These are phyloP conservation scores for Phaenicophaeus curvirostris DNA, from an alignment of 2,797 vertebrate species.

Conservation along the genomic window DNA sequence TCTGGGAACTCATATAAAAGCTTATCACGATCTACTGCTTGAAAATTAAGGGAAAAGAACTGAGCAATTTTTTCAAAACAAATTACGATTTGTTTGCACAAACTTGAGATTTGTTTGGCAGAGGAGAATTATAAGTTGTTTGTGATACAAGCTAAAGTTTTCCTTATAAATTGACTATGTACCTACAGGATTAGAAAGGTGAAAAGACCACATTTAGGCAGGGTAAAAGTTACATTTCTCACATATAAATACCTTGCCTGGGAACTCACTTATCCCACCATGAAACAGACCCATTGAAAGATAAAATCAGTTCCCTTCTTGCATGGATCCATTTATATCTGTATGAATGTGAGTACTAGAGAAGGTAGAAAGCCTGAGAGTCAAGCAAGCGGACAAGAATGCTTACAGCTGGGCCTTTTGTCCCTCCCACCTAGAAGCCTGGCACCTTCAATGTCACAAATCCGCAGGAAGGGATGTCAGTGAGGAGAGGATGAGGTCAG, in stretches of 20 bases:
- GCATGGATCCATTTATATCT: background rate
- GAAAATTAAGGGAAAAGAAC: background rate
- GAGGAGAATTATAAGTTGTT: background rate
- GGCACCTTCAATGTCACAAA: accelerated
- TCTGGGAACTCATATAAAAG: background rate
- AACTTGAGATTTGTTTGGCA: background rate
- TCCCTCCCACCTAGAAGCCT: background rate
- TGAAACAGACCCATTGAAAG: background rate
- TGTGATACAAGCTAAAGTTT: background rate
- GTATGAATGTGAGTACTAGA: accelerated
- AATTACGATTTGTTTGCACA: background rate
- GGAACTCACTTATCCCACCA: background rate
- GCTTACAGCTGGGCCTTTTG: background rate
- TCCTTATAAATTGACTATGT: background rate
- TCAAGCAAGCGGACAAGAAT: background rate
- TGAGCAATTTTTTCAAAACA: background rate
- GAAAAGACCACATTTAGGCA: background rate
- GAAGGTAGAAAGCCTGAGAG: background rate
- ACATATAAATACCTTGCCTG: background rate
- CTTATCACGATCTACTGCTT: background rate
- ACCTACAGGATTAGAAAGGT: background rate
- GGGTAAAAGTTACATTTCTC: background rate
- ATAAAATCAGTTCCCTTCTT: background rate
- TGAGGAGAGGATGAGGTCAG: background rate
- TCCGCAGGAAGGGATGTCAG: too few species aligned